Base-by-base conservation (phyloP, 2,797 vertebrate species). In the Triplophysa bombifrons region DNA sequence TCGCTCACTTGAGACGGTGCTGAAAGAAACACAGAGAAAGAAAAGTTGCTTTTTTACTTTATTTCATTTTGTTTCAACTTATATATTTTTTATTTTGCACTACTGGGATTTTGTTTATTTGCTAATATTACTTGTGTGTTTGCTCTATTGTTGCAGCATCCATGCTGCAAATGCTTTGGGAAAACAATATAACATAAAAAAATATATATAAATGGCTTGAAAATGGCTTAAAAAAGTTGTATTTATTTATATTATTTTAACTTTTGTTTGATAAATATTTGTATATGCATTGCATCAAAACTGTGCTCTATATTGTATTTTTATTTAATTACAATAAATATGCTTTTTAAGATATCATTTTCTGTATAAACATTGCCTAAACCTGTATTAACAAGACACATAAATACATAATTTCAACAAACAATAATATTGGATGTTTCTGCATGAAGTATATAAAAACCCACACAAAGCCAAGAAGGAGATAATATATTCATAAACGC, bases 1-100 rank as follows among this genome's bases (percentile, higher is more conserved):
- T 98, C 95, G n/a, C 96, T 97, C 93, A 99, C 97, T 93, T 97
- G 96, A 20, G 97, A 98, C 67, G 97, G 97, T 90, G 96, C 98
- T 98, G 94, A 94, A 93, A 90, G 86, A 92, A 95, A 85, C 16
- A n/a, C 7, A 55, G 19, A 73, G 20, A 72, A 20, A 70, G 20
- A 46, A 50, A 92, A 86, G 91, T 46, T 12, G 30, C 25, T 34
- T 10, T 64, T 19, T 41, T 41, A 65, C 30, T 65, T 65, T 41
- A 65, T n/a, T 65, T 63, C 60, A 63, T 63, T 30, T 34, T 63
- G 27, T 34, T 63, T 16, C 7, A 61, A 22, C 22, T 16, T 27
- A 61, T 48, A 63, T 58, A 61, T 58, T 64, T 27, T 48, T 7
- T 25, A n/a, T 25, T 38, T 20, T 0, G 10, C 12, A 67, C 50